Evolutionary conservation across 2,888 invertebrate species (phyloP), one percentile per base, ranked within the genome.

Genomic region (Drosophila birchii): DNA sequence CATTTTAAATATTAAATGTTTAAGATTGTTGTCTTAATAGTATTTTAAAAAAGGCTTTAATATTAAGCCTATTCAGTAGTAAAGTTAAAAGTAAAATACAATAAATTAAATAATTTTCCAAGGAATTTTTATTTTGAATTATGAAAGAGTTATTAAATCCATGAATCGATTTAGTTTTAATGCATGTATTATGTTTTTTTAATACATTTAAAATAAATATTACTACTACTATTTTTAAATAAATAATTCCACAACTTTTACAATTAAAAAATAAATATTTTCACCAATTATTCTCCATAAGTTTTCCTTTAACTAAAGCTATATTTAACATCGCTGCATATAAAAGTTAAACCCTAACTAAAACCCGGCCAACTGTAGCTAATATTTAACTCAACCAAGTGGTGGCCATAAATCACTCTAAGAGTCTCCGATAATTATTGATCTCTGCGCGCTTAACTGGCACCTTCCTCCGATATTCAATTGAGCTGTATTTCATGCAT

Each of bases 401-500:
- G 36, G 20, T 49, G 41, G 41, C 26, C 63, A 36, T 66, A 64
- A 66, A 66, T 66, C 64, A 64, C 29, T 63, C 49, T 20, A 3
- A 16, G 29, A 18, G 29, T 16, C 51, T 49, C 34, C 70, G 70
- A 68, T 68, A 69, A 68, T 68, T 68, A 69, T 53, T 34, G 26
- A 69, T 69, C 39, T 69, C 20, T 29, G 67, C 45, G 67, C 69
- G 36, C 64, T 51, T 36, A 43, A 51, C 64, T 70, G 29, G 34
- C 56, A 69, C 57, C 67, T 68, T 41, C 26, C 32, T 47, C 2
- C 47, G 70, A 69, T 47, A 49, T 41, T 69, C 53, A 53, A 70
- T 70, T 70, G 72, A 70, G 69, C 72, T 71, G 69, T 70, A 60
- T 70, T 70, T 72, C 61, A 72, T 60, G 69, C 69, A 70, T 70